These are phyloP conservation scores for Philypnodon macrostomus DNA, from an alignment of 2,797 vertebrate species.

Conservation along the genomic window DNA sequence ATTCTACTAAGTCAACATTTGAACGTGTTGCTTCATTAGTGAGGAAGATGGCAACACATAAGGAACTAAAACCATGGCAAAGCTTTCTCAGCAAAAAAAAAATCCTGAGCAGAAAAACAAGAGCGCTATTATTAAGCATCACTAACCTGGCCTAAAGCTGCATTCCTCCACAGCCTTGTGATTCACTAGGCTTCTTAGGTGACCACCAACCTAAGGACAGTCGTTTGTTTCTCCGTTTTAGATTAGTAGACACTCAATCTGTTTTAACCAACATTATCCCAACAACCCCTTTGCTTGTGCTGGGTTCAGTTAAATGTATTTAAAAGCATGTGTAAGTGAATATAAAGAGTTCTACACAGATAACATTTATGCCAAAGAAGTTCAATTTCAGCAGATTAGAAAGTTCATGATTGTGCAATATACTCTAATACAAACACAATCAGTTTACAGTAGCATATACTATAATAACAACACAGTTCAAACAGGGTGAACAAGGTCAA, in stretches of 20 bases:
- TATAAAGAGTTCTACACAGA: too few relatives aligned
- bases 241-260: too few relatives aligned
- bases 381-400: too few relatives aligned
- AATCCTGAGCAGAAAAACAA: slow-evolving; percentile 54
- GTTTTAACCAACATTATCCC: neutral
- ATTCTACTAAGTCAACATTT: slow-evolving; percentile 10
- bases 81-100: slow-evolving; percentile 63
- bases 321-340: too few relatives aligned
- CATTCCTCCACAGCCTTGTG: slow-evolving; percentile 70
- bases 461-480: too few relatives aligned
- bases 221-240: too few relatives aligned
- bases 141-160: slow-evolving; percentile 49
- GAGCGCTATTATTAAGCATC: slow-evolving; percentile 46
- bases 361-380: too few relatives aligned
- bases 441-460: neutral
- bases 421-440: too few relatives aligned
- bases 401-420: too few relatives aligned
- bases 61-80: slow-evolving; percentile 34
- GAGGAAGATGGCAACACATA: slow-evolving; percentile 35
- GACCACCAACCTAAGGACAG: slow-evolving; percentile 28
- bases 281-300: neutral
- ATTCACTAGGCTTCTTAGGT: slow-evolving; percentile 54
- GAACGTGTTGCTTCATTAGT: slow-evolving; percentile 28
- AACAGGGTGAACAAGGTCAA: too few relatives aligned
- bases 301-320: neutral